Evolutionary conservation across 2,888 invertebrate genomes (phyloP).

Genomic region (Ormia ochracea): DNA sequence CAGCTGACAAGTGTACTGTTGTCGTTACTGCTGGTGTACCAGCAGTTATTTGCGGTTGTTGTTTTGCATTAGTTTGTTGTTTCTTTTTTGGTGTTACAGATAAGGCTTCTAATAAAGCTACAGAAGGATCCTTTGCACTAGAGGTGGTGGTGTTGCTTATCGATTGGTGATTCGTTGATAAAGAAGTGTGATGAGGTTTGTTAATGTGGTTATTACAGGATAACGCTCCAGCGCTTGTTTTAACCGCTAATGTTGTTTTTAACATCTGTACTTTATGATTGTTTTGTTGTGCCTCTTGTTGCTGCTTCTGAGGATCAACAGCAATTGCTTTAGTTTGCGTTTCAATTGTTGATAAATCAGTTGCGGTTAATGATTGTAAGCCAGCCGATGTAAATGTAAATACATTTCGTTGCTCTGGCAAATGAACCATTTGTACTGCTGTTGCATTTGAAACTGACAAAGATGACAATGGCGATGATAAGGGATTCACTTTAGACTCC

Average conservation of each 20-base stretch:
- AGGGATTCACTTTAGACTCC: conserved; percentile 58
- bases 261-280: neutral
- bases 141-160: conserved; percentile 55
- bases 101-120: conserved; percentile 60
- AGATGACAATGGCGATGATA: conserved; percentile 55
- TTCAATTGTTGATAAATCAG: conserved; percentile 25
- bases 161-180: conserved; percentile 60
- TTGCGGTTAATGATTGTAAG: conserved; percentile 24
- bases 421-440: too few relatives aligned
- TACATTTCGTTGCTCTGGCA: conserved; percentile 43
- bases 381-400: conserved; percentile 48
- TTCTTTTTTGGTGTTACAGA: conserved; percentile 54
- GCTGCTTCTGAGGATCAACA: neutral
- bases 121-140: conserved; percentile 58
- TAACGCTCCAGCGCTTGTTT: conserved; percentile 50
- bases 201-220: conserved; percentile 21
- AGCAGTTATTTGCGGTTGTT: conserved; percentile 45
- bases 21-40: conserved; percentile 41
- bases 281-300: conserved; percentile 21
- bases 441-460: neutral
- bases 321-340: neutral
- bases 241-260: conserved; percentile 36
- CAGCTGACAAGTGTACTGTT: conserved; percentile 43
- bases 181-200: conserved; percentile 39
- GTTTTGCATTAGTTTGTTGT: conserved; percentile 50